Percentiles rank a stretch among this genome's conserved stretches.
Evolutionary conservation across 2,888 invertebrate genomes (phyloP).

Genomic region (Megaustenia siamemsis): DNA sequence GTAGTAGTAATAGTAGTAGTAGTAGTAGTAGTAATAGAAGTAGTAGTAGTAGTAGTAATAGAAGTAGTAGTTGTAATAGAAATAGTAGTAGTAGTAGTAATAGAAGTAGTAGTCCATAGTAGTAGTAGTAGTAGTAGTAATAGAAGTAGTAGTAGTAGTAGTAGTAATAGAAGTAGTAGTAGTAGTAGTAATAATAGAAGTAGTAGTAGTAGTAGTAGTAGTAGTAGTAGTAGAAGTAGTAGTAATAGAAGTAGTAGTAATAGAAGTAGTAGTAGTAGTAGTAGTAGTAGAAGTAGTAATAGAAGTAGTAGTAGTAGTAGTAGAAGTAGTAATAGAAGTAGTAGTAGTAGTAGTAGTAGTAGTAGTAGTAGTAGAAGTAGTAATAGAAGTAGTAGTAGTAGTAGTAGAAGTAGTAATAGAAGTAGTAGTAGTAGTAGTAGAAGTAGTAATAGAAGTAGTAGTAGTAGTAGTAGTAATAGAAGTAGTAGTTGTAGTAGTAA

Average conservation of each 20-base stretch:
- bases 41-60: too few species aligned
- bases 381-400: too few species aligned
- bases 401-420: too few species aligned
- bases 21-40: neutral
- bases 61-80: too few species aligned
- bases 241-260: constrained; percentile 32
- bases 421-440: too few species aligned
- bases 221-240: constrained; percentile 26
- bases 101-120: neutral
- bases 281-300: constrained; percentile 21
- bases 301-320: too few species aligned
- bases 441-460: too few species aligned
- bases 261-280: constrained; percentile 28
- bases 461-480: neutral
- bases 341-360: constrained; percentile 30
- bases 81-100: too few species aligned
- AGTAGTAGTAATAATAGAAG: constrained; percentile 12
- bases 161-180: constrained; percentile 12
- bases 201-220: constrained; percentile 28
- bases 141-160: constrained; percentile 23
- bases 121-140: constrained; percentile 23
- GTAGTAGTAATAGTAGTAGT: neutral
- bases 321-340: too few species aligned
- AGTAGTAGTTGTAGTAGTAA: too few species aligned
- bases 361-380: constrained; percentile 16